Base-by-base conservation (phyloP, 1,140 invertebrate species). In the Heliconius nattereri region DNA sequence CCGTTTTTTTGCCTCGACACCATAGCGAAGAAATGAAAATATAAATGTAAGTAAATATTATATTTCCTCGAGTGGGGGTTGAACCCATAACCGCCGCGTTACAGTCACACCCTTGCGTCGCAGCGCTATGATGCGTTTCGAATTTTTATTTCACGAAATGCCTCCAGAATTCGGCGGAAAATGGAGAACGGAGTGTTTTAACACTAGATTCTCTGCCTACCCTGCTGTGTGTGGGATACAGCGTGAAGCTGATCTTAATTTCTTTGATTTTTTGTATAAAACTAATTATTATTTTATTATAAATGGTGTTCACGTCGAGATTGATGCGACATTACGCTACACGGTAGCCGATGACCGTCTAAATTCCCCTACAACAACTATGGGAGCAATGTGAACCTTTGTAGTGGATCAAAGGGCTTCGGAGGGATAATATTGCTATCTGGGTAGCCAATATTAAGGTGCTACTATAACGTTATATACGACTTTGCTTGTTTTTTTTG, bases 301-400 rank as follows among this genome's bases (percentile, higher is more conserved):
- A 66, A 26, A 66, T 66, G 20, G 57, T 26, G 9, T 29, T 26
- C n/a, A 66, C 23, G 23, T 26, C 5, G 26, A 66, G 23, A 16
- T n/a, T 66, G 60, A 29, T 66, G 60, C 3, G 60, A 26, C 60
- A 66, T 66, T 66, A 66, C 11, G 60, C 29, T 66, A 66, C 60
- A 66, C 3, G 23, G 60, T 26, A 11, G 60, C 60, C 60, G 11
- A 66, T 66, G 60, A 66, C 60, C 60, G 60, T 66, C 60, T 66
- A 66, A 19, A 66, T 66, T 66, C 26, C 60, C 60, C 7, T 66
- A 66, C n/a, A 66, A 66, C 60, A 29, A 66, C 60, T 66, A 66
- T 66, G 60, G 60, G 60, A 66, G 26, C 60, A 16, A 29, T 66
- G 60, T 66, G 26, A 13, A 66, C 57, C 57, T 66, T 66, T 66